Base-by-base conservation (phyloP, 2,113 vertebrate genomes). In the Pitta sordida region DNA sequence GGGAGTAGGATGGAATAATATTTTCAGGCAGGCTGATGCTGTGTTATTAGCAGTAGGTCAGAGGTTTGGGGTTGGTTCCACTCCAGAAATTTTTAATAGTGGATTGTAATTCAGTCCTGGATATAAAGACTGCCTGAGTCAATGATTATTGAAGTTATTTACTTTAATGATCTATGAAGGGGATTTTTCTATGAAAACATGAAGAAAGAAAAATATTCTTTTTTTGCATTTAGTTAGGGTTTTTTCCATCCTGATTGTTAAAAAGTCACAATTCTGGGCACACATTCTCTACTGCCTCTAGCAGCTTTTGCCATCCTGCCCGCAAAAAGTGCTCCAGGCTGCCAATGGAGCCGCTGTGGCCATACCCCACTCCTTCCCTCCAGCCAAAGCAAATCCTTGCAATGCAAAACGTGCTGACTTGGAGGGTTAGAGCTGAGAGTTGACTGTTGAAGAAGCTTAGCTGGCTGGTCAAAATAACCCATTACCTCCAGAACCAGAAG, bases 1-100 rank as follows among this genome's bases (percentile, higher is more conserved):
- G 67, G 58, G 70, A 60, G 16, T 41, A 78, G 64, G 78, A 80
- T 83, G 60, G 56, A 79, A 74, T 79, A 55, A 63, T 80, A 85
- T 88, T 94, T 92, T 77, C 60, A 86, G 55, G 71, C 67, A 85
- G 78, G 63, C 67, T 70, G 55, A 30, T 82, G 60, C 34, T 30
- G 39, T 64, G 75, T 46, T 88, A 44, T 89, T 92, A 87, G 70
- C 78, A 88, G 70, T 59, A 79, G 90, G 63, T 81, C 75, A 92
- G 63, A 83, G 67, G 56, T 86, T 91, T 85, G 22, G 60, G 58
- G 48, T 32, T 81, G 68, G 82, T 94, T 90, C 68, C 59, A 80
- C 75, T 94, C 82, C 68, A 94, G 82, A 88, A 83, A 34, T 63
- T 74, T 91, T 95, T 90, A 92, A 85, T 83, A 69, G 75, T 83